Evolutionary conservation across 2,113 vertebrate species (phyloP).

Genomic region (Melospiza georgiana): DNA sequence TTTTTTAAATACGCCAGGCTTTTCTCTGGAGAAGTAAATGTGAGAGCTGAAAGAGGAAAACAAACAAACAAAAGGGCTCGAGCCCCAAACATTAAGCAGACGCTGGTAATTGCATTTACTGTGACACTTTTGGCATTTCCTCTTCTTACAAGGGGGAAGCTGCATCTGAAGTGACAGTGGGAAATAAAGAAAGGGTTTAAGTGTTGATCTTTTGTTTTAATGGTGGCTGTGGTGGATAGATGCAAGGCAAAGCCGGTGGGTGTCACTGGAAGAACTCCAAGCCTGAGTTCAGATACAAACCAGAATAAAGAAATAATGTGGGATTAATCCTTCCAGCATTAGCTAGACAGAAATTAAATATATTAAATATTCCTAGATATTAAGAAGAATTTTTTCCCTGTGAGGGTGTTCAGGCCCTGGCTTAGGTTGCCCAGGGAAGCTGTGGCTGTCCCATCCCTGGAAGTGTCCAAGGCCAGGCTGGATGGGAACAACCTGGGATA

Average conservation of each 20-base stretch:
- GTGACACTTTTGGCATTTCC: conserved; percentile 57
- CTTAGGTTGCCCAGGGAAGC: not conserved
- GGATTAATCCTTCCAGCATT: not conserved
- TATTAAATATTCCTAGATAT: not conserved
- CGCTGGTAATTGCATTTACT: conserved; percentile 55
- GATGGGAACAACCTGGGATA: accelerated
- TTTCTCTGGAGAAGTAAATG: not conserved
- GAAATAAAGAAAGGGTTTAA: not conserved
- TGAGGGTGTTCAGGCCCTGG: accelerated
- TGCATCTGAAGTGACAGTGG: not conserved
- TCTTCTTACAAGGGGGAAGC: not conserved
- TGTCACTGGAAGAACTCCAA: conserved; percentile 10
- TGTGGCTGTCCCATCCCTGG: not conserved
- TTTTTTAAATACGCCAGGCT: not conserved
- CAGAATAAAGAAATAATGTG: not conserved
- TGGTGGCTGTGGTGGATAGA: not conserved
- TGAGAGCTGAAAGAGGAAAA: not conserved
- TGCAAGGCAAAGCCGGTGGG: not conserved
- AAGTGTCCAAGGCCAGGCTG: not conserved
- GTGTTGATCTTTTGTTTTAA: not conserved
- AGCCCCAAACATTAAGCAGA: not conserved
- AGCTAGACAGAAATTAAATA: not conserved
- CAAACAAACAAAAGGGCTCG: conserved; percentile 1
- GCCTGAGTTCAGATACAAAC: not conserved
- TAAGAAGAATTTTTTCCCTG: no score